Base-by-base conservation (phyloP, 2,888 invertebrate genomes). In the Podabrus alpinus region DNA sequence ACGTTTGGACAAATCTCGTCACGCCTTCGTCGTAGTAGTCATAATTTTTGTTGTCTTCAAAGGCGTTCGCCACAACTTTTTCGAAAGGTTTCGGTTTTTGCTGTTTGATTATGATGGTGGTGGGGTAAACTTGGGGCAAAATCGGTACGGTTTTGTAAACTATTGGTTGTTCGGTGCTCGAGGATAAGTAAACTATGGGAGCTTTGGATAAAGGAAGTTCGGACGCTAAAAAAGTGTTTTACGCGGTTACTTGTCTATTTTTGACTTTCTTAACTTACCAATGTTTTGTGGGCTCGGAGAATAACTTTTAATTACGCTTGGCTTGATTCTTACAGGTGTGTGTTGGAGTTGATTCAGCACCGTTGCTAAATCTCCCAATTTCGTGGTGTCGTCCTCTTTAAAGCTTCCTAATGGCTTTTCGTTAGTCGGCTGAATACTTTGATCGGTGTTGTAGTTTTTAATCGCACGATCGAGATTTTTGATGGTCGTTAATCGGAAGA, bases 11-110 rank as follows among this genome's bases (percentile, higher is more conserved):
- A 82, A 93, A 84, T 84, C 91, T 87, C 15, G 86, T 86, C 74
- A 91, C 90, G 16, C 90, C 90, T 75, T 93, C 93, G 79, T 94
- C 94, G 80, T 93, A 93, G 80, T 92, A 92, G 81, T 94, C 93
- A 81, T 93, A 93, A 68, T 29, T 71, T 66, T 45, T 60, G 82
- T 21, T 66, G 10, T 67, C 21, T 59, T 66, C 13, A 11, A 15
- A 70, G 9, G 66, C 19, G 5, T n/a, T 21, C 1, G 91, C 59
- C 13, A 66, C 19, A 5, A 68, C 17, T 21, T 72, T 69, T 67
- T 74, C 68, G 59, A 74, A 77, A 9, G 77, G 77, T 15, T 68
- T 72, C 1, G 77, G 70, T 21, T 74, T 59, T 19, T 70, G 72
- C 25, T 69, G 71, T 24, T 64, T 69, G 3, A 74, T 62, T 25